These are phyloP conservation scores for Sphaerophoria taeniata DNA, from an alignment of 2,888 invertebrate genomes.

Conservation along the genomic window DNA sequence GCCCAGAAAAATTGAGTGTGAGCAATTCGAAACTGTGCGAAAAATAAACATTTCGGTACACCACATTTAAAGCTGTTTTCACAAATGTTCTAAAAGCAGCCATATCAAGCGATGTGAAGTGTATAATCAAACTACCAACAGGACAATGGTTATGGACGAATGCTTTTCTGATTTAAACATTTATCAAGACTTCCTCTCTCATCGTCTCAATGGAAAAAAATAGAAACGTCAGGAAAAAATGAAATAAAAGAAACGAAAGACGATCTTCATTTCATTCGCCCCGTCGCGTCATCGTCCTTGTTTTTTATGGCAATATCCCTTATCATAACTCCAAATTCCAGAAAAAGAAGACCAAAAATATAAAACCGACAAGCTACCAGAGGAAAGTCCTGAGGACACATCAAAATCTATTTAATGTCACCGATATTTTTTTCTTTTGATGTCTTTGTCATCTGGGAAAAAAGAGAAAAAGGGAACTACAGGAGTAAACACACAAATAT, in stretches of 20 bases:
- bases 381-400: constrained; percentile 51
- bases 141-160: constrained; percentile 63
- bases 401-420: constrained; percentile 74
- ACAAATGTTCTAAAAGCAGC: no score
- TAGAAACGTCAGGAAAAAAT: background rate
- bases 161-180: constrained; percentile 70
- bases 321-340: constrained; percentile 38
- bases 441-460: constrained; percentile 59
- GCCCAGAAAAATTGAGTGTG: no score
- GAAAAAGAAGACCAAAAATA: background rate
- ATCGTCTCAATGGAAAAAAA: background rate
- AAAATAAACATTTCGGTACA: no score
- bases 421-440: constrained; percentile 67
- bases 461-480: background rate
- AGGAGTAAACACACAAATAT: background rate
- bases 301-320: constrained; percentile 63
- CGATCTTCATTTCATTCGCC: constrained; percentile 46
- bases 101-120: background rate
- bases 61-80: no score
- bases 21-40: no score
- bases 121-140: constrained; percentile 15
- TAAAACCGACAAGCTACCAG: constrained; percentile 15
- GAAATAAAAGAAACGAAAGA: background rate
- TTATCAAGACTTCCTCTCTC: constrained; percentile 56
- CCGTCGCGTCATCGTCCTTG: constrained; percentile 47